Evolutionary conservation across 2,888 invertebrate species (phyloP).

Genomic region (Lingula anatina): DNA sequence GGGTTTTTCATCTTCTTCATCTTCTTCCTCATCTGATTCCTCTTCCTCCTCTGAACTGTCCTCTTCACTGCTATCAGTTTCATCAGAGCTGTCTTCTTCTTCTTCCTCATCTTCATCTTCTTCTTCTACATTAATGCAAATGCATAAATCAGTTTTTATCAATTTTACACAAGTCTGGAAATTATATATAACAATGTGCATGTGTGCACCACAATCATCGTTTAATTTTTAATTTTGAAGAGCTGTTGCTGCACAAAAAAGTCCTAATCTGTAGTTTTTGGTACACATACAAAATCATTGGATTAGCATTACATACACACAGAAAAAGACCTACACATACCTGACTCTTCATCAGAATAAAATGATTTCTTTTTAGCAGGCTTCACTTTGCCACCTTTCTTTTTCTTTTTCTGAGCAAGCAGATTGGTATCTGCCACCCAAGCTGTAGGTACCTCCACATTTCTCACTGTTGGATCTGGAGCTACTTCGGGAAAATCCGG

Average conservation of each 20-base stretch:
- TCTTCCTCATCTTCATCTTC: conserved; percentile 19
- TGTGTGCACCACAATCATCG: too few relatives aligned
- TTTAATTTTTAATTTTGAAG: too few relatives aligned
- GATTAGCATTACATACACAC: too few relatives aligned
- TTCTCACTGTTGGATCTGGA: conserved; percentile 72
- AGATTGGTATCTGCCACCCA: conserved; percentile 29
- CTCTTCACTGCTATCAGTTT: too few relatives aligned
- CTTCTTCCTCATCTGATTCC: conserved; percentile 23
- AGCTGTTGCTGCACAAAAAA: too few relatives aligned
- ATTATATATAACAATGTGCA: too few relatives aligned
- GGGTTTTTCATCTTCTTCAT: not conserved
- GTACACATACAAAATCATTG: too few relatives aligned
- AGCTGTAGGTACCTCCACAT: conserved; percentile 57
- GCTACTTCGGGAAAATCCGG: conserved; percentile 75
- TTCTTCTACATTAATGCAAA: too few relatives aligned
- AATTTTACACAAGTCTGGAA: too few relatives aligned
- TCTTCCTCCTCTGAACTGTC: conserved; percentile 52
- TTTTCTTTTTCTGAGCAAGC: conserved; percentile 21
- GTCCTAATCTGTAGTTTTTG: too few relatives aligned
- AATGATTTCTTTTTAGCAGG: conserved; percentile 6
- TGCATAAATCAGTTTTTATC: too few relatives aligned
- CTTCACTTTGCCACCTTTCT: conserved; percentile 13
- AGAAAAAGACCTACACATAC: too few relatives aligned
- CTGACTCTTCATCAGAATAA: conserved; percentile 10
- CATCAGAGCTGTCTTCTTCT: conserved; percentile 31